phyloP scores from a whole-genome alignment of 2,888 invertebrate species.

The Cosmia trapezina region DNA sequence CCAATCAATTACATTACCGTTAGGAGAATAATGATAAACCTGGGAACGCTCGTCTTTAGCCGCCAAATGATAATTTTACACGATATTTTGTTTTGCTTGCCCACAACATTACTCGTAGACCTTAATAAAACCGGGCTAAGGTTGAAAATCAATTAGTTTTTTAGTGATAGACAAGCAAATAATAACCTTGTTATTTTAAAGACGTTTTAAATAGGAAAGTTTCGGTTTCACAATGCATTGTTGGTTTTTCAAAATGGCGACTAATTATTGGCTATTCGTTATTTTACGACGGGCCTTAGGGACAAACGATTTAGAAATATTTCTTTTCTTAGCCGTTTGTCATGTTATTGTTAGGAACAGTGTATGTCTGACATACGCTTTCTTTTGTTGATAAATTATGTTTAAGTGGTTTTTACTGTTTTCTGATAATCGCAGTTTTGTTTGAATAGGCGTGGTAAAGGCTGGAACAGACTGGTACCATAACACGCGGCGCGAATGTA shows the following conservation, averaged over 20 bases:
- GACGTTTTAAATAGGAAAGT: conserved; percentile 63
- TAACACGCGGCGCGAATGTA: neutral
- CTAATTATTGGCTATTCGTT: conserved; percentile 72
- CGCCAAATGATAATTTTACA: conserved; percentile 29
- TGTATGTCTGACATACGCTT: conserved; percentile 59
- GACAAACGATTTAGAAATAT: conserved; percentile 68
- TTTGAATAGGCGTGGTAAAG: conserved; percentile 20
- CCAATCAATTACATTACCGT: conserved; percentile 31
- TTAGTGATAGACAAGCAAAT: neutral
- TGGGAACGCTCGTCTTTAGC: conserved; percentile 27
- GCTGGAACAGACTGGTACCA: neutral
- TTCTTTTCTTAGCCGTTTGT: conserved; percentile 55
- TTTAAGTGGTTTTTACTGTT: conserved; percentile 43
- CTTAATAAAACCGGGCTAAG: neutral
- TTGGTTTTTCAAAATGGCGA: conserved; percentile 67
- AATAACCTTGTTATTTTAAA: conserved; percentile 28
- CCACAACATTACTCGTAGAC: neutral
- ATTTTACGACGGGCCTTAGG: conserved; percentile 58
- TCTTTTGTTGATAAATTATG: conserved; percentile 63
- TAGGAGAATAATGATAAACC: conserved; percentile 25
- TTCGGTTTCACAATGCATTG: conserved; percentile 67
- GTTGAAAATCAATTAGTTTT: conserved; percentile 10
- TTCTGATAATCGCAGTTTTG: conserved; percentile 14
- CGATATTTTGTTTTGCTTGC: conserved; percentile 3
- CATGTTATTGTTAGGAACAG: conserved; percentile 57